Conservation (phyloP, 2,888 invertebrate genomes). For the Agrochola litura region DNA sequence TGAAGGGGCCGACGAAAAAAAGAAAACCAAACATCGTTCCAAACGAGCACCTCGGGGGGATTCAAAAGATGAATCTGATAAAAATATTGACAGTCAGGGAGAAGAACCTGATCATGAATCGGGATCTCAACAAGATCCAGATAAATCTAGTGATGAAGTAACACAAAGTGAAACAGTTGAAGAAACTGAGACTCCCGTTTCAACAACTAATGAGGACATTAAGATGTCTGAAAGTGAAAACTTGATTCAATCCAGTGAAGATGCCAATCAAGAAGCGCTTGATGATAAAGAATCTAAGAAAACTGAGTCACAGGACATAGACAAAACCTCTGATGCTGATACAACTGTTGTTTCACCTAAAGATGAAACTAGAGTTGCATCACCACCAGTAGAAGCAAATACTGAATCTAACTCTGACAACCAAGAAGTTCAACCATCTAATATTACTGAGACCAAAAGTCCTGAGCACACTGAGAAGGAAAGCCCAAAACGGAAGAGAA, state of each 20-base stretch:
- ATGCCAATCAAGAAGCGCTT: slow-evolving; percentile 57
- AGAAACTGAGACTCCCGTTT: slow-evolving; percentile 70
- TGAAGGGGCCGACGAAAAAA: slow-evolving; percentile 86
- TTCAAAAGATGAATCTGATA: slow-evolving; percentile 82
- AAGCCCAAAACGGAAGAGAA: slow-evolving; percentile 70
- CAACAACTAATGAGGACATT: slow-evolving; percentile 80
- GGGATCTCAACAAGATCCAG: slow-evolving; percentile 61
- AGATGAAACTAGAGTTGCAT: slow-evolving; percentile 75
- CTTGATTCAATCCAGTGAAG: slow-evolving; percentile 59
- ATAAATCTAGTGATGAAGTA: slow-evolving; percentile 70
- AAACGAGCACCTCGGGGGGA: slow-evolving; percentile 81
- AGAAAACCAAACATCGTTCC: slow-evolving; percentile 83
- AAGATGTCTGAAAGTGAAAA: slow-evolving; percentile 66
- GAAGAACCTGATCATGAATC: slow-evolving; percentile 76
- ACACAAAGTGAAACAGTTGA: slow-evolving; percentile 72
- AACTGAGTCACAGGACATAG: slow-evolving; percentile 56
- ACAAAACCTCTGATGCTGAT: slow-evolving; percentile 74
- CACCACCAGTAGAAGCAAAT: slow-evolving; percentile 64
- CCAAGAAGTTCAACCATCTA: slow-evolving; percentile 55
- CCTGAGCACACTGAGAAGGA: slow-evolving; percentile 66
- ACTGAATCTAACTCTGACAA: slow-evolving; percentile 44
- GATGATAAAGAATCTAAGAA: slow-evolving; percentile 59
- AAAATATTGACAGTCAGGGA: slow-evolving; percentile 78
- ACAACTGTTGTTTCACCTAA: slow-evolving; percentile 81
- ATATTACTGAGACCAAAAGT: slow-evolving; percentile 54